A percentile compares a stretch with the other conserved stretches of the same genome.
These are phyloP conservation scores for Notolepis coatsorum DNA, from an alignment of 2,797 vertebrate genomes.

Conservation along the genomic window DNA sequence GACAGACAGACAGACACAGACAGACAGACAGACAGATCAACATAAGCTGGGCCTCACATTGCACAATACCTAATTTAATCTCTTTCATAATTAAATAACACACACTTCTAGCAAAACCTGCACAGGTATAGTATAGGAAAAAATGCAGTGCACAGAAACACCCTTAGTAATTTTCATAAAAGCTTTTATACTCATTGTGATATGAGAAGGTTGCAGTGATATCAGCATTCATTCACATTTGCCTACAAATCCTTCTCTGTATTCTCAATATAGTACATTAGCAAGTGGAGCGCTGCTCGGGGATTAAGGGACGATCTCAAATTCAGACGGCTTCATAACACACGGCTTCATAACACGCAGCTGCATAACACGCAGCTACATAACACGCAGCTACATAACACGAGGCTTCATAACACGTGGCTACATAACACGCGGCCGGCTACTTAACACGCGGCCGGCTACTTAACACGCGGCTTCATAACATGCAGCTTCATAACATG, in stretches of 20 bases:
- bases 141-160: background rate
- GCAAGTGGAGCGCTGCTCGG: conserved; percentile 31
- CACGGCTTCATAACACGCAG: too few species aligned
- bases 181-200: background rate
- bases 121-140: background rate
- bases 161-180: background rate
- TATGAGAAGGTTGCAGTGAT: conserved; percentile 23
- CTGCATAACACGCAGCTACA: too few species aligned
- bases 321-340: conserved; percentile 25
- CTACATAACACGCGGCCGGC: too few species aligned
- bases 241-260: conserved; percentile 47
- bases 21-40: conserved; percentile 7
- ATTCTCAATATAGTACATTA: conserved; percentile 44
- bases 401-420: too few species aligned
- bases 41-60: background rate
- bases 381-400: too few species aligned
- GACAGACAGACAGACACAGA: background rate
- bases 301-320: conserved; percentile 54
- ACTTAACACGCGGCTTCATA: too few species aligned
- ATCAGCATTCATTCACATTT: conserved; percentile 35
- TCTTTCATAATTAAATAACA: background rate
- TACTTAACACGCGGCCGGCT: too few species aligned
- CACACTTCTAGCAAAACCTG: background rate
- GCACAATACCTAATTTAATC: background rate
- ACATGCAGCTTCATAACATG: too few species aligned